Conservation (phyloP, 2,888 invertebrate species). For the Acleris sparsana region DNA sequence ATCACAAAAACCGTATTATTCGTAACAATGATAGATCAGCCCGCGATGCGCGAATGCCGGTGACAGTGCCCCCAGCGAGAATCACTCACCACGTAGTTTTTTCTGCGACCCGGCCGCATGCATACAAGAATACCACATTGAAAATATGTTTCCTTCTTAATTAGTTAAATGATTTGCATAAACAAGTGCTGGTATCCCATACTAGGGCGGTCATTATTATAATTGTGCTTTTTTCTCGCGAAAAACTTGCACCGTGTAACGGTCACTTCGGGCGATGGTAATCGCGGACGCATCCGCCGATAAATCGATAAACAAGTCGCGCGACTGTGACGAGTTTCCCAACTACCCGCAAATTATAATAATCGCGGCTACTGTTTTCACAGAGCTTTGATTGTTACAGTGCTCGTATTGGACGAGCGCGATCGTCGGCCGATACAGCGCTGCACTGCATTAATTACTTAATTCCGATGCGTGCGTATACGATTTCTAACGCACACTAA, state of each 20-base stretch:
- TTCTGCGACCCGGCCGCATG: conserved; percentile 58
- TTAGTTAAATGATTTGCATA: conserved; percentile 78
- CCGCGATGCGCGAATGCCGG: conserved; percentile 56
- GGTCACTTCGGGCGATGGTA: conserved; percentile 68
- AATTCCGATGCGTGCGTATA: conserved; percentile 78
- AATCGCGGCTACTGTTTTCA: conserved; percentile 70
- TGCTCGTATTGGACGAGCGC: conserved; percentile 57
- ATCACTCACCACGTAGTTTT: conserved; percentile 53
- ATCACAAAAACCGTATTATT: conserved; percentile 33
- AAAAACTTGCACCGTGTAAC: conserved; percentile 74
- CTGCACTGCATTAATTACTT: conserved; percentile 72
- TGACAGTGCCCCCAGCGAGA: conserved; percentile 62
- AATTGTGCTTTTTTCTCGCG: conserved; percentile 75
- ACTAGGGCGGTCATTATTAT: conserved; percentile 79
- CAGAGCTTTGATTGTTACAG: conserved; percentile 64
- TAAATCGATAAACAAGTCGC: conserved; percentile 77
- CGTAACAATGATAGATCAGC: conserved; percentile 56
- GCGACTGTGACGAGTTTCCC: conserved; percentile 73
- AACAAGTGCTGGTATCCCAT: conserved; percentile 73
- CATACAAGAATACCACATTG: conserved; percentile 72
- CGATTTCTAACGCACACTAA: conserved; percentile 77
- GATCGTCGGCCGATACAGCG: conserved; percentile 76
- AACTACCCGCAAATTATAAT: conserved; percentile 69
- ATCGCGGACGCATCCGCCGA: conserved; percentile 76
- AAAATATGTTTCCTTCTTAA: conserved; percentile 76